Evolutionary conservation across 2,113 vertebrate genomes (phyloP), one percentile per base, ranked within the genome.

Genomic region (Phalacrocorax brasilianus): DNA sequence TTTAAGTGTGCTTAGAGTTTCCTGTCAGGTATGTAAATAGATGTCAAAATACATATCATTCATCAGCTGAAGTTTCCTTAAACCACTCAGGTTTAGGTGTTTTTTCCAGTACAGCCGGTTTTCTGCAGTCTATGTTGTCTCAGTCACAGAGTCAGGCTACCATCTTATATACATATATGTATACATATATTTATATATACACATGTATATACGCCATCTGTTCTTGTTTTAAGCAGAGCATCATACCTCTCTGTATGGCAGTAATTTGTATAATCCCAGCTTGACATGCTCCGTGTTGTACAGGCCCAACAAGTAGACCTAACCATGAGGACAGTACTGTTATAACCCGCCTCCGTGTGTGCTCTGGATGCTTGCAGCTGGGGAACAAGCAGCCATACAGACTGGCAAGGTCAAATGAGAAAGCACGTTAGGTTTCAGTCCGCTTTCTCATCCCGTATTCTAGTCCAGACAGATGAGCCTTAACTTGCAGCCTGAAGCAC

Each of bases 251-350:
- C 53, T n/a, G 23, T 26, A n/a, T 33, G 38, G 56, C 52, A 68
- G 24, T 26, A 19, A 12, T 67, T 74, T 55, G 15, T 84, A 67
- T 87, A 63, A 66, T 72, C 58, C 44, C 58, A 72, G 56, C 74
- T 61, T 1, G 0, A 11, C 5, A 1, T 11, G 13, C n/a, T 22
- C 11, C 66, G 38, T 3, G 1, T 30, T 56, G 12, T 5, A 5
- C 24, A 74, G 45, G 45, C 50, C 56, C 72, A 45, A 3, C 24
- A 71, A 16, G 24, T 0, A 75, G 61, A 44, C n/a, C 14, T n/a
- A 50, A 3, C 33, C 44, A 8, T 5, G 9, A 50, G 49, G 56
- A 8, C 66, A 32, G 38, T 5, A 0, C 33, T 61, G 1, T 15
- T 33, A 17, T 5, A 42, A 33, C 62, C 27, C 44, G 47, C 52